Percentiles rank a stretch among this genome's conserved stretches.
These are phyloP conservation scores for Hartigia nigra DNA, from an alignment of 2,888 invertebrate species.

Conservation along the genomic window DNA sequence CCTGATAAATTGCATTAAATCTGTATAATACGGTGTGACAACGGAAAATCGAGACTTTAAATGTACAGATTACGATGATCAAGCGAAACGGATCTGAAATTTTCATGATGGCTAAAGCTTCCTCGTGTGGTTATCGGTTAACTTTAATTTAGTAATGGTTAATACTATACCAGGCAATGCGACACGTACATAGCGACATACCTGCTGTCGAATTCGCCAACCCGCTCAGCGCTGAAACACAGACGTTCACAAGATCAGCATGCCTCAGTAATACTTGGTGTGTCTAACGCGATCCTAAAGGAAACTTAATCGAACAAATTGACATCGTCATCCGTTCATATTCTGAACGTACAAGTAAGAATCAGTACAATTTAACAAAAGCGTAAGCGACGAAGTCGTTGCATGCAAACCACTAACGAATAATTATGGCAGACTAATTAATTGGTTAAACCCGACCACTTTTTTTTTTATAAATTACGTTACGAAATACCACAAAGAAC, in stretches of 20 bases:
- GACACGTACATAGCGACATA: constrained; percentile 68
- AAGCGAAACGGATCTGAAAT: constrained; percentile 20
- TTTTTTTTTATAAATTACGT: neutral
- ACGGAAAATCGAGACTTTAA: neutral
- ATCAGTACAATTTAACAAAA: constrained; percentile 1
- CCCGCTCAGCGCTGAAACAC: constrained; percentile 68
- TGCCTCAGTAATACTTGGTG: constrained; percentile 43
- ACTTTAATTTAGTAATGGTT: constrained; percentile 62
- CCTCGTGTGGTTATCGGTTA: constrained; percentile 19
- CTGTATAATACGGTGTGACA: neutral
- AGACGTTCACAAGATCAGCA: constrained; percentile 52
- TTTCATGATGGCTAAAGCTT: constrained; percentile 17
- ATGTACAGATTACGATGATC: neutral
- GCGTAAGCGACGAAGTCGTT: constrained; percentile 21
- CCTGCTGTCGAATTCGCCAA: constrained; percentile 68
- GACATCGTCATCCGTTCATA: neutral
- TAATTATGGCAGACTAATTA: neutral
- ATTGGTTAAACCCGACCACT: neutral
- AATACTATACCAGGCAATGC: constrained; percentile 66
- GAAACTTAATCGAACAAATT: neutral
- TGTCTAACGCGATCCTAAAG: constrained; percentile 21
- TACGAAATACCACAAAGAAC: neutral
- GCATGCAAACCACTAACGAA: constrained; percentile 10
- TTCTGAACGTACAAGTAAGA: constrained; percentile 26
- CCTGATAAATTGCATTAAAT: neutral